Conservation (phyloP, 2,888 invertebrate genomes). For the Dryocosmus kuriphilus region DNA sequence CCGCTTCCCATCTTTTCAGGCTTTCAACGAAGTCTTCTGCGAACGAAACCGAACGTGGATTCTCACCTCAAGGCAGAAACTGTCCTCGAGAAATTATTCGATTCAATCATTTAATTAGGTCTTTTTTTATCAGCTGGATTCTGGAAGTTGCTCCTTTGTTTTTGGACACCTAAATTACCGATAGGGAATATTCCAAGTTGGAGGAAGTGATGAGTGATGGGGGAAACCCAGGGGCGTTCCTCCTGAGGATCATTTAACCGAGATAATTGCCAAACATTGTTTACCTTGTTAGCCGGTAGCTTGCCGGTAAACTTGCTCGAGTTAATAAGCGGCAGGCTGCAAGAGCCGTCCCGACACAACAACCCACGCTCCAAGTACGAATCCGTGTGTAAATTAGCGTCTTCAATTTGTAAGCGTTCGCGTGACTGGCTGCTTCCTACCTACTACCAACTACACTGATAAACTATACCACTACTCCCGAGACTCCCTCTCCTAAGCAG, state of each 20-base stretch:
- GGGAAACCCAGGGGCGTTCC: not conserved
- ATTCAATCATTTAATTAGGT: slow-evolving; percentile 13
- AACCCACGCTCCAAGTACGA: slow-evolving; percentile 63
- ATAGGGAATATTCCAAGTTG: not conserved
- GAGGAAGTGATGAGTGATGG: not conserved
- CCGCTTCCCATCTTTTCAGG: slow-evolving; percentile 9
- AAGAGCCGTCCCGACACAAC: slow-evolving; percentile 51
- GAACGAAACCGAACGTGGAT: slow-evolving; percentile 19
- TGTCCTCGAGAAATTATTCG: not conserved
- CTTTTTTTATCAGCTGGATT: no score
- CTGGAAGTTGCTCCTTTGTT: not conserved
- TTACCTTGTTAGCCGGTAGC: slow-evolving; percentile 75
- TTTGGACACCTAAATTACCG: not conserved
- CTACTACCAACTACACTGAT: slow-evolving; percentile 32
- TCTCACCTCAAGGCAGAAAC: slow-evolving; percentile 2
- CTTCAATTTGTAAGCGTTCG: slow-evolving; percentile 75
- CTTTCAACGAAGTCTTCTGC: slow-evolving; percentile 6
- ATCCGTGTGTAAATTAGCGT: slow-evolving; percentile 75
- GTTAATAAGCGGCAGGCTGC: slow-evolving; percentile 71
- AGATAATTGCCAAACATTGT: slow-evolving; percentile 77
- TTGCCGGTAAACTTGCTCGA: slow-evolving; percentile 70
- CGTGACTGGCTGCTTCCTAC: slow-evolving; percentile 60
- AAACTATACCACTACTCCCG: slow-evolving; percentile 5
- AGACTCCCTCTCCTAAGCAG: not conserved
- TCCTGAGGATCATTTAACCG: slow-evolving; percentile 52